Conservation (phyloP, 2,888 invertebrate species). For the Drosophila nr. fundita region DNA sequence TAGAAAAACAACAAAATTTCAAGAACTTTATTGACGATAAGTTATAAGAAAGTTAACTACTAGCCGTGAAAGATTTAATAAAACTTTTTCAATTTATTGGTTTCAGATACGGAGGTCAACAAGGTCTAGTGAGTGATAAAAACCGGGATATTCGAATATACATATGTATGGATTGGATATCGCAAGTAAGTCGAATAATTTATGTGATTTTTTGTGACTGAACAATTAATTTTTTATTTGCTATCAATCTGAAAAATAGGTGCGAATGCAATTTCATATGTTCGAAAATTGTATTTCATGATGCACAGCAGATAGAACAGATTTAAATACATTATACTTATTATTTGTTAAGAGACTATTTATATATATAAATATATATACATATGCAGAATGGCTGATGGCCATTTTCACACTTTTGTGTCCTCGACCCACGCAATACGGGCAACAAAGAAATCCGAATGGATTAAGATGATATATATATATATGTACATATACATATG, state of each 20-base stretch:
- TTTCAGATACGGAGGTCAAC: neutral
- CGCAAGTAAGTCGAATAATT: neutral
- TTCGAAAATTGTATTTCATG: neutral
- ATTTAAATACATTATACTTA: neutral
- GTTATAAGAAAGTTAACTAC: neutral
- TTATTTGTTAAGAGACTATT: slow-evolving; percentile 2
- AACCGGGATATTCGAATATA: neutral
- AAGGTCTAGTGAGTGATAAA: neutral
- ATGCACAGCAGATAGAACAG: neutral
- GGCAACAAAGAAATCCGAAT: slow-evolving; percentile 44
- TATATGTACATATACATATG: neutral
- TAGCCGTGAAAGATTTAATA: neutral
- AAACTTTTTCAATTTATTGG: neutral
- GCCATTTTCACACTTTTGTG: slow-evolving; percentile 36
- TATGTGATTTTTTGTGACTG: neutral
- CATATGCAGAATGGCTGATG: slow-evolving; percentile 8
- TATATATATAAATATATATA: neutral
- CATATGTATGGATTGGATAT: neutral
- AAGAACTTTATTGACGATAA: neutral
- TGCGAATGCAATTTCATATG: neutral
- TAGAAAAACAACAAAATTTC: neutral
- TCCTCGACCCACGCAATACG: slow-evolving; percentile 52
- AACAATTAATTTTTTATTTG: neutral
- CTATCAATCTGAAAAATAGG: neutral
- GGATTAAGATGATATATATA: slow-evolving; percentile 25